Conservation (phyloP, 2,113 vertebrate genomes). For the Nematolebias whitei region DNA sequence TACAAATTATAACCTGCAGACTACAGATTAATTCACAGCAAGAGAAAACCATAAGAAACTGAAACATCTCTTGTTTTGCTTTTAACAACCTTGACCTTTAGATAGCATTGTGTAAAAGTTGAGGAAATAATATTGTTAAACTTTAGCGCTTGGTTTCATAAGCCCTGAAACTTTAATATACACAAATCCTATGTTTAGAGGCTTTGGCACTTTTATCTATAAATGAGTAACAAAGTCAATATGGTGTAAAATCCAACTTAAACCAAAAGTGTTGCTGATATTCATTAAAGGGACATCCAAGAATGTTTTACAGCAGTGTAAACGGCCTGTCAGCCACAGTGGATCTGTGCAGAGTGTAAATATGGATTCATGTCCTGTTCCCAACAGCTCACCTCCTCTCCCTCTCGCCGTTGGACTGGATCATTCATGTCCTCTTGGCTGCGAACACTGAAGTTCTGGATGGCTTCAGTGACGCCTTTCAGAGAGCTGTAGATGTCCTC, state of each 20-base stretch:
- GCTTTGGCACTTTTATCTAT: background rate
- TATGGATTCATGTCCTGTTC: background rate
- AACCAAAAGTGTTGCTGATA: no score
- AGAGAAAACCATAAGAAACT: no score
- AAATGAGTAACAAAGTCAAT: constrained; percentile 5
- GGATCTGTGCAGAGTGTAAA: background rate
- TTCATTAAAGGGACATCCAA: no score
- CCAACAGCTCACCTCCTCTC: constrained; percentile 62
- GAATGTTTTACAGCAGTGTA: background rate
- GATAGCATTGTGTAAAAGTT: no score
- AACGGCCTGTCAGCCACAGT: background rate
- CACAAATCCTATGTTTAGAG: background rate
- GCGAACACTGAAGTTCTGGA: constrained; percentile 96
- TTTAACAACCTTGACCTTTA: no score
- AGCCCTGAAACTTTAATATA: no score
- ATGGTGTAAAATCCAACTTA: no score
- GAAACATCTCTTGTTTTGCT: no score
- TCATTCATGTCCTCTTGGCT: constrained; percentile 98
- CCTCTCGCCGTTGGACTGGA: constrained; percentile 83
- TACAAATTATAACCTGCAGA: background rate
- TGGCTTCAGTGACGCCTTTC: constrained; percentile 95
- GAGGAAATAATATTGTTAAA: no score
- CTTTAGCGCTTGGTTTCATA: no score
- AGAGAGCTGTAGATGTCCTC: constrained; percentile 98
- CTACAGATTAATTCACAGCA: no score